phyloP scores from a whole-genome alignment of 2,113 vertebrate species.

The Acanthisitta chloris region DNA sequence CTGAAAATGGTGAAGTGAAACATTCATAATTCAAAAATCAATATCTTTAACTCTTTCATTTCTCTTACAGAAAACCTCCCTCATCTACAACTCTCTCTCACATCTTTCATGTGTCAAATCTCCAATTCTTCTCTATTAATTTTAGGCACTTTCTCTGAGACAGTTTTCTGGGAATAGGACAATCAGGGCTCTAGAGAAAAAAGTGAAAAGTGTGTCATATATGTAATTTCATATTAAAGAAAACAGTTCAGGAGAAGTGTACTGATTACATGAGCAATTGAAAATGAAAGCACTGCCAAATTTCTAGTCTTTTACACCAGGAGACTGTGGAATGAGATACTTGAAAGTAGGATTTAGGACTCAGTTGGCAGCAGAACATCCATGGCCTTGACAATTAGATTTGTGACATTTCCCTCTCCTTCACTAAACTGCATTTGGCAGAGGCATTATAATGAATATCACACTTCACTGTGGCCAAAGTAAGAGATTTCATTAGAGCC shows the following conservation, averaged over 20 bases:
- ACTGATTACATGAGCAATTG: background rate
- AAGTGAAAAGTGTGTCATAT: background rate
- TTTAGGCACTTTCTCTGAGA: background rate
- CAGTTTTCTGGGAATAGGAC: background rate
- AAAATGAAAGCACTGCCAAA: background rate
- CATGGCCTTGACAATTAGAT: background rate
- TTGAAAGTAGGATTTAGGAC: background rate
- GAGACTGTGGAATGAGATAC: background rate
- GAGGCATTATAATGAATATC: background rate
- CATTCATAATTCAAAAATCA: background rate
- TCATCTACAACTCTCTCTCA: background rate
- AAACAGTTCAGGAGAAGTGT: background rate
- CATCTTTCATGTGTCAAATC: background rate
- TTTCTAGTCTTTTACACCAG: background rate
- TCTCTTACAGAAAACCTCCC: background rate
- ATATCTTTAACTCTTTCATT: background rate
- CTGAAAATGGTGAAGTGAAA: background rate
- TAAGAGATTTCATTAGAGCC: background rate
- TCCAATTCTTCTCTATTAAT: background rate
- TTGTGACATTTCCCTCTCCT: background rate
- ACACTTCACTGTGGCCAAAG: background rate
- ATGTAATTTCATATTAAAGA: background rate
- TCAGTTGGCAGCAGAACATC: background rate
- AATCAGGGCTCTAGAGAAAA: background rate
- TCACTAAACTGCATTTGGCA: background rate